Conservation (phyloP, 2,888 invertebrate species). For the Lasioglossum morio region DNA sequence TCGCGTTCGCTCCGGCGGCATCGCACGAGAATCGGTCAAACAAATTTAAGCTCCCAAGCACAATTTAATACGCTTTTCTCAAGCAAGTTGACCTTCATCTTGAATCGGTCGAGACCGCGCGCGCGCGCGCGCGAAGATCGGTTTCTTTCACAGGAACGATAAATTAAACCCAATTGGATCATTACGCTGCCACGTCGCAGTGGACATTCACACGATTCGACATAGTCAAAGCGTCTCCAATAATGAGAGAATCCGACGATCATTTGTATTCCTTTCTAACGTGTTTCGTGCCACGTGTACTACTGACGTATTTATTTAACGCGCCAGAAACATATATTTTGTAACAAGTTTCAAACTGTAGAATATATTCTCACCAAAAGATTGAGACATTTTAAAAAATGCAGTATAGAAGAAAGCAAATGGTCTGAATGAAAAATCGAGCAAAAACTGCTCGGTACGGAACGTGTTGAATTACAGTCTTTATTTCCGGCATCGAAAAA, state of each 20-base stretch:
- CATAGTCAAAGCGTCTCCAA: neutral
- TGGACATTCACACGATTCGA: slow-evolving; percentile 59
- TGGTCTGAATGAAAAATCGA: no score
- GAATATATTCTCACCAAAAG: no score
- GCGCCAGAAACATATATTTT: no score
- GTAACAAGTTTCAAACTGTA: no score
- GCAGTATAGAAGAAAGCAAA: no score
- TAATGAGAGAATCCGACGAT: neutral
- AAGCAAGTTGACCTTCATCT: slow-evolving; percentile 38
- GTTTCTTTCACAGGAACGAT: slow-evolving; percentile 56
- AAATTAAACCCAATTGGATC: slow-evolving; percentile 70
- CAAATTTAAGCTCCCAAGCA: slow-evolving; percentile 13
- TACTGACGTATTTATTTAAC: no score
- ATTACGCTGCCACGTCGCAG: slow-evolving; percentile 57
- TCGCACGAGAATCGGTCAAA: slow-evolving; percentile 4
- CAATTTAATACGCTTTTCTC: slow-evolving; percentile 30
- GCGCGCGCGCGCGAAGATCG: slow-evolving; percentile 27
- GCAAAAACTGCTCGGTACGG: no score
- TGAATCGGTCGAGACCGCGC: slow-evolving; percentile 37
- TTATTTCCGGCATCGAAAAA: neutral
- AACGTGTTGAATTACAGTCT: neutral
- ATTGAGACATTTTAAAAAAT: no score
- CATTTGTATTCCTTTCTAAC: no score
- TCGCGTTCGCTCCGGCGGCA: neutral
- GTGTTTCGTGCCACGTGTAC: no score